A percentile compares a stretch with the other conserved stretches of the same genome.
Evolutionary conservation across 2,888 invertebrate species (phyloP).

Genomic region (Erebia palarica): DNA sequence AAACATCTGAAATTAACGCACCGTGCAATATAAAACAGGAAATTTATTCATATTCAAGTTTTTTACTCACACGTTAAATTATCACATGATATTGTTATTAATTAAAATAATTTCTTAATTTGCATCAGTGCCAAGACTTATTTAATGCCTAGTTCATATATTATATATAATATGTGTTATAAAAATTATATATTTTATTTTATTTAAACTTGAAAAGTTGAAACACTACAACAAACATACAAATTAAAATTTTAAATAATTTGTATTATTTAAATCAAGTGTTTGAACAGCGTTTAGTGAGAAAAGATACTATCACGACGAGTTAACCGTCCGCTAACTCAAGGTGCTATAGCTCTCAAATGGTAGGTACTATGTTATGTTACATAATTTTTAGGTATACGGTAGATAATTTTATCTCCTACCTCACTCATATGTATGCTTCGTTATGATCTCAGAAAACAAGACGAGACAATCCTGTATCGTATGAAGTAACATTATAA

Average conservation of each 20-base stretch:
- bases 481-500: slow-evolving; percentile 21
- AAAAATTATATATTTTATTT: not conserved
- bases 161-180: not conserved
- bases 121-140: not conserved
- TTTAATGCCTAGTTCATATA: not conserved
- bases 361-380: slow-evolving; percentile 52
- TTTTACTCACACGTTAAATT: slow-evolving; percentile 7
- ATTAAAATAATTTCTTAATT: not conserved
- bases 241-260: not conserved
- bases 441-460: slow-evolving; percentile 22
- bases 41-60: slow-evolving; percentile 10
- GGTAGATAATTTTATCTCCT: slow-evolving; percentile 58
- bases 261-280: slow-evolving; percentile 7
- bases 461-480: slow-evolving; percentile 22
- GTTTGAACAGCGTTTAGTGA: slow-evolving; percentile 18
- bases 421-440: slow-evolving; percentile 44
- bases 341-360: slow-evolving; percentile 62
- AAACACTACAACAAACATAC: not conserved
- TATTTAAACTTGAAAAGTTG: not conserved
- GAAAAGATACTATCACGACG: slow-evolving; percentile 38
- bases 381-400: slow-evolving; percentile 68
- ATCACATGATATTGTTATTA: not conserved
- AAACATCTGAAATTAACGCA: slow-evolving; percentile 21
- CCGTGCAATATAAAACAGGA: slow-evolving; percentile 9
- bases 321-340: slow-evolving; percentile 54